Evolutionary conservation across 2,113 vertebrate genomes (phyloP).

Genomic region (pig (Sus scrofa)): DNA sequence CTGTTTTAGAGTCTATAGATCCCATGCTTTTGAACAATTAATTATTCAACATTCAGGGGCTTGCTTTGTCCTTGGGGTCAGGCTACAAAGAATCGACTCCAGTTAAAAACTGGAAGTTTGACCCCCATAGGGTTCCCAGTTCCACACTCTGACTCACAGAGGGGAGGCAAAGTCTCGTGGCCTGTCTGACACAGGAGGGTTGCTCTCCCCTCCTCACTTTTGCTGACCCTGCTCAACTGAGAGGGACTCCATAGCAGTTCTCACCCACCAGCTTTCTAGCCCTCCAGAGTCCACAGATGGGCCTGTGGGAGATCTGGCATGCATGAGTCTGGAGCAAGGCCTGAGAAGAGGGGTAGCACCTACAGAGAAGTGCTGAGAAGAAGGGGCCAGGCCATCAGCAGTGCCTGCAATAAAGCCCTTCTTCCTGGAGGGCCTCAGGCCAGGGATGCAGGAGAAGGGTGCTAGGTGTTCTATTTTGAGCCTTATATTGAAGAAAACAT

Average conservation of each 20-base stretch:
- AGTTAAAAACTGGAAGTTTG: neutral
- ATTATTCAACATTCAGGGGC: slow-evolving; percentile 41
- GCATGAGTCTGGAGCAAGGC: neutral
- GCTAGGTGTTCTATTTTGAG: neutral
- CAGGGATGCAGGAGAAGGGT: neutral
- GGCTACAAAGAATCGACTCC: neutral
- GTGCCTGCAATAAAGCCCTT: neutral
- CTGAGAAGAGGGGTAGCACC: neutral
- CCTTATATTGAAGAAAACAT: neutral
- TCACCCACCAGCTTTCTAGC: neutral
- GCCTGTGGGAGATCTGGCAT: fast-evolving
- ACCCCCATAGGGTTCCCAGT: neutral
- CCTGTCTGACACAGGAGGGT: neutral
- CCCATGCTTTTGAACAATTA: slow-evolving; percentile 18
- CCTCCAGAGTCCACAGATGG: neutral
- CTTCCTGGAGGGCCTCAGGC: neutral
- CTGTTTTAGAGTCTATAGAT: slow-evolving; percentile 66
- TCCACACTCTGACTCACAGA: neutral
- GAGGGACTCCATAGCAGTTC: neutral
- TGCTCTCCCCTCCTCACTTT: neutral
- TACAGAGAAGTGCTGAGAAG: too few species aligned
- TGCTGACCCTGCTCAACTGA: neutral
- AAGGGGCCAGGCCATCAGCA: neutral
- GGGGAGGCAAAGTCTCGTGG: neutral
- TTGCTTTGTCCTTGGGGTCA: slow-evolving; percentile 49